Percentiles rank a stretch among this genome's conserved stretches.
Conservation (phyloP, 2,113 vertebrate genomes). For the Mus spicilegus region DNA sequence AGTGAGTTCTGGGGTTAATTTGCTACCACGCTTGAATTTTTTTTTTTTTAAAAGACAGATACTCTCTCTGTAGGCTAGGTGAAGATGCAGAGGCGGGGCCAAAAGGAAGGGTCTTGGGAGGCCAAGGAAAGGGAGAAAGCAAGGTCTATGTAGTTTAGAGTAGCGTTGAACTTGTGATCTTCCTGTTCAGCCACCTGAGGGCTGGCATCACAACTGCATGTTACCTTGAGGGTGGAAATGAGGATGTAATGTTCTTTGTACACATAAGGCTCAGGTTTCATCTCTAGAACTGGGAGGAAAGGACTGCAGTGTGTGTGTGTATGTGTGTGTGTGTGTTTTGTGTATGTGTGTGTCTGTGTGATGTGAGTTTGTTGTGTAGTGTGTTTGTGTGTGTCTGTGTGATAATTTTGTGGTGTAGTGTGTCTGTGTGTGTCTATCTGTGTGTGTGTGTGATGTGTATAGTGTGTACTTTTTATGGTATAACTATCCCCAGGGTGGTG, state of each 20-base stretch:
- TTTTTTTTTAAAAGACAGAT: neutral
- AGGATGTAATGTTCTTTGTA: neutral
- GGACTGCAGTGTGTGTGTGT: neutral
- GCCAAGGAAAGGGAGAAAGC: neutral
- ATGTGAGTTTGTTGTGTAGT: too few species aligned
- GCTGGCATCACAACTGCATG: neutral
- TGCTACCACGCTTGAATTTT: neutral
- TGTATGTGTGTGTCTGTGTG: neutral
- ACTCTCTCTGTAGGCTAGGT: neutral
- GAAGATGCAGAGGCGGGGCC: neutral
- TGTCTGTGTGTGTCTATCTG: neutral
- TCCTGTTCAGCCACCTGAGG: neutral
- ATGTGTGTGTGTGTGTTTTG: neutral
- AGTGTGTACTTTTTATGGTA: neutral
- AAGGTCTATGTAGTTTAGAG: neutral
- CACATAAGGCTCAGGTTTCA: neutral
- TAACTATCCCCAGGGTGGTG: neutral
- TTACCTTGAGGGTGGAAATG: neutral
- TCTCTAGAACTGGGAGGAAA: neutral
- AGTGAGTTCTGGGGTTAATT: neutral
- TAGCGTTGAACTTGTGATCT: neutral
- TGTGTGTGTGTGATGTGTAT: neutral
- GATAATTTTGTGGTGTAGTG: neutral
- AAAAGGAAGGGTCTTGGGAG: neutral
- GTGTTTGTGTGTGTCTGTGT: accelerated